Evolutionary conservation across 2,888 invertebrate species (phyloP).

Genomic region (Phorcus lineatus): DNA sequence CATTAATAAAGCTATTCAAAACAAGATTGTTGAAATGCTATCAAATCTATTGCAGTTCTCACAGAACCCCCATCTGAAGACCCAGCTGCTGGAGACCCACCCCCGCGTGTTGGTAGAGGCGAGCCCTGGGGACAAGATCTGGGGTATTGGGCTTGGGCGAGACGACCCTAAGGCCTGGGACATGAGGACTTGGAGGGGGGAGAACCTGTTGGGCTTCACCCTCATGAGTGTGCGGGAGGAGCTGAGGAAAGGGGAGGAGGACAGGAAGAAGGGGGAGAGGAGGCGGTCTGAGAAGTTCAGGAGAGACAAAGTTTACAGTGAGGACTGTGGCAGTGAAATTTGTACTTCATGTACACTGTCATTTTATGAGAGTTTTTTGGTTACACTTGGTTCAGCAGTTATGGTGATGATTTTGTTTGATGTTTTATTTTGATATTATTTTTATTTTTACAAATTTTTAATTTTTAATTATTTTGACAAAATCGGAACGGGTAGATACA

Average conservation of each 20-base stretch:
- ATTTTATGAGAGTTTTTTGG: no score
- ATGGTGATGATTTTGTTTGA: no score
- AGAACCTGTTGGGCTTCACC: constrained; percentile 61
- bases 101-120: constrained; percentile 61
- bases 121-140: constrained; percentile 61
- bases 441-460: no score
- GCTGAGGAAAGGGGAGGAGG: constrained; percentile 41
- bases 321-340: neutral
- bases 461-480: no score
- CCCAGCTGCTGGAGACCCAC: constrained; percentile 53
- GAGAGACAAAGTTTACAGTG: no score
- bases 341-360: neutral
- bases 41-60: constrained; percentile 54
- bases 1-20: no score
- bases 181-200: constrained; percentile 63
- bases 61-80: constrained; percentile 60
- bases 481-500: no score
- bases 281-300: neutral
- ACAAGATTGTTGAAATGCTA: no score
- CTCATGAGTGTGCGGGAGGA: constrained; percentile 64
- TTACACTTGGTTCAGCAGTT: no score
- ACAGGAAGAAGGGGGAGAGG: neutral
- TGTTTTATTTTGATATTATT: no score
- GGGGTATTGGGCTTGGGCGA: constrained; percentile 68
- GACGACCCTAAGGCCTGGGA: constrained; percentile 52